phyloP scores from a whole-genome alignment of 1,140 invertebrate genomes.

The Copidosoma floridanum region DNA sequence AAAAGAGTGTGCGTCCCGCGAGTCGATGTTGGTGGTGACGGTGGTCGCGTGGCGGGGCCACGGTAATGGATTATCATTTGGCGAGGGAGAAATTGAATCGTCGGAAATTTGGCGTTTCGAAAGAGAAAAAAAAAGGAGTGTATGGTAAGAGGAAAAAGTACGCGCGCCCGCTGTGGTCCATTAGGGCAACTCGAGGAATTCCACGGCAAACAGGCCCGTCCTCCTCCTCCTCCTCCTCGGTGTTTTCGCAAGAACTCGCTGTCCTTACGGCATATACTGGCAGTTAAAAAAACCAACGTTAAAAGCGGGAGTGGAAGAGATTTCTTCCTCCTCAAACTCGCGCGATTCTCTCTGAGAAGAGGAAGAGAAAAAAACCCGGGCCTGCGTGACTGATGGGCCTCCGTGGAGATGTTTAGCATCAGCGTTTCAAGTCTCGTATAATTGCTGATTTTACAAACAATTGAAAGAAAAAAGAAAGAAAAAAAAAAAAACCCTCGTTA shows the following conservation, averaged over 20 bases:
- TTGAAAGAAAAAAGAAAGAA: not conserved
- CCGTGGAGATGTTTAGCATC: too few relatives aligned
- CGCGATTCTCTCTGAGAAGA: not conserved
- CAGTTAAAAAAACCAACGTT: not conserved
- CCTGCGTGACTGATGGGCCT: not conserved
- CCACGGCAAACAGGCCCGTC: slow-evolving; percentile 9
- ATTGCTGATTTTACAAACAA: not conserved
- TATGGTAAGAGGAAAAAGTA: too few relatives aligned
- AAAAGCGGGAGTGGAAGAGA: not conserved
- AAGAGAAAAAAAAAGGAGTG: too few relatives aligned
- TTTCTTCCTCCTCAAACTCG: not conserved
- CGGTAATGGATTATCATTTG: too few relatives aligned
- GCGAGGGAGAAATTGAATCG: too few relatives aligned
- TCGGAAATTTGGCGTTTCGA: too few relatives aligned
- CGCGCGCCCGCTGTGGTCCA: too few relatives aligned
- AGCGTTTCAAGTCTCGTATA: too few relatives aligned
- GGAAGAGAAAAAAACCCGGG: not conserved
- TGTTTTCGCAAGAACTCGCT: slow-evolving; percentile 13
- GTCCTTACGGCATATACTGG: slow-evolving; percentile 2
- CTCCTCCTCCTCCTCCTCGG: too few relatives aligned
- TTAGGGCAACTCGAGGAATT: not conserved
- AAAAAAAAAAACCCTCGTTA: not conserved
- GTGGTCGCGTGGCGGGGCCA: too few relatives aligned
- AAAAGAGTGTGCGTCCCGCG: too few relatives aligned
- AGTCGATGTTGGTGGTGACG: too few relatives aligned